Percentiles rank a stretch among this genome's conserved stretches.
Evolutionary conservation across 2,888 invertebrate genomes (phyloP).

Genomic region (Drosophila buzzatii): DNA sequence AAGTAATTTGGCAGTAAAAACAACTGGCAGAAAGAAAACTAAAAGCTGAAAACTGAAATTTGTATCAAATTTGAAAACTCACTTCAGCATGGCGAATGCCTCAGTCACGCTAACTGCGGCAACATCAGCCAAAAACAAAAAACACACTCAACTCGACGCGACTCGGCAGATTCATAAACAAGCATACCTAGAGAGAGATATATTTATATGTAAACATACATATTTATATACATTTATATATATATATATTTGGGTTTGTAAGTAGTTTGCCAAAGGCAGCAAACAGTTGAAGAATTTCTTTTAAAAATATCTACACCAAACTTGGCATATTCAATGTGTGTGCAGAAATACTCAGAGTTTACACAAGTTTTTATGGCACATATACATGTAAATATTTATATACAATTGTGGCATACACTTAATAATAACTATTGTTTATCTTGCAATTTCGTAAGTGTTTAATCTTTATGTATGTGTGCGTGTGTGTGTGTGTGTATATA

Average conservation of each 20-base stretch:
- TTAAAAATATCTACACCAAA: conserved; percentile 45
- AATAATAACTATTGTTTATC: conserved; percentile 4
- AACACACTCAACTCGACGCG: conserved; percentile 12
- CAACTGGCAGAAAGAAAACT: conserved; percentile 27
- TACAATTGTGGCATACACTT: conserved; percentile 19
- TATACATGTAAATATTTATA: neutral
- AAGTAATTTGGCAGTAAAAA: conserved; percentile 48
- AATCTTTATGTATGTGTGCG: neutral
- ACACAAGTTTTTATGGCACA: conserved; percentile 21
- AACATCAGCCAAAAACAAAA: conserved; percentile 26
- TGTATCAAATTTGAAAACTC: conserved; percentile 75
- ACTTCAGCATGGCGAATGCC: conserved; percentile 76
- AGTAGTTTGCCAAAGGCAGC: conserved; percentile 22
- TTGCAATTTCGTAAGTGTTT: neutral
- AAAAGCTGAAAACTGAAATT: conserved; percentile 60
- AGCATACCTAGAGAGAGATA: neutral
- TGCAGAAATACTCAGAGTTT: conserved; percentile 12
- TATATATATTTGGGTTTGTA: conserved; percentile 40
- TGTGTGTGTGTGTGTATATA: neutral
- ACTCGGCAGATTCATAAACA: conserved; percentile 18
- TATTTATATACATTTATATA: neutral
- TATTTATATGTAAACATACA: conserved; percentile 19
- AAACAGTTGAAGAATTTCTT: conserved; percentile 33
- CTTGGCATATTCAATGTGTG: conserved; percentile 21
- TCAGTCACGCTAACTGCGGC: conserved; percentile 76